phyloP scores from a whole-genome alignment of 1,140 invertebrate genomes.

The Drosophila quadrilineata region DNA sequence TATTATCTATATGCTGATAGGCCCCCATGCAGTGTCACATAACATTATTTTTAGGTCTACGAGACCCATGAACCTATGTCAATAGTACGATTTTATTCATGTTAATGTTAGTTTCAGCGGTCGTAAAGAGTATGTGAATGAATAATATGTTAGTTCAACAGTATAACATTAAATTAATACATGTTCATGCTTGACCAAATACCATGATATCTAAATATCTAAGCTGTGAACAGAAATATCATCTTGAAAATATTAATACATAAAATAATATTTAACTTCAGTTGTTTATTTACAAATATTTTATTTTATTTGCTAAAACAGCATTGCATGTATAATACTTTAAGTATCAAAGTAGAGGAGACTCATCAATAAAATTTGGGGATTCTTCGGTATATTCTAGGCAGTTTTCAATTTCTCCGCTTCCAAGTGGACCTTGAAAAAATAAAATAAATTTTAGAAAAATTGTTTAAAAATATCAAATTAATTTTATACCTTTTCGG shows the following conservation, averaged over 20 bases:
- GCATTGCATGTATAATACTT: not conserved
- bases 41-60: no score
- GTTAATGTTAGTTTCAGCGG: no score
- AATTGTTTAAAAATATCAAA: not conserved
- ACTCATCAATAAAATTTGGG: constrained; percentile 53
- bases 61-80: no score
- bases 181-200: no score
- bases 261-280: not conserved
- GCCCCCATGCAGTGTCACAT: no score
- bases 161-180: constrained; percentile 1
- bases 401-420: not conserved
- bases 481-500: constrained; percentile 81
- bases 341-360: not conserved
- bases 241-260: not conserved
- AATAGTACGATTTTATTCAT: no score
- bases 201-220: no score
- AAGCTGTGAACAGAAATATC: not conserved
- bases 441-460: not conserved
- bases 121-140: no score
- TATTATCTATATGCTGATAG: no score
- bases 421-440: constrained; percentile 1
- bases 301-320: not conserved
- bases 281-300: not conserved
- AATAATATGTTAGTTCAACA: constrained; percentile 35
- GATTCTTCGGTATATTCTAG: constrained; percentile 61